Base-by-base conservation (phyloP, 2,888 invertebrate genomes). In the Acheta domesticus region DNA sequence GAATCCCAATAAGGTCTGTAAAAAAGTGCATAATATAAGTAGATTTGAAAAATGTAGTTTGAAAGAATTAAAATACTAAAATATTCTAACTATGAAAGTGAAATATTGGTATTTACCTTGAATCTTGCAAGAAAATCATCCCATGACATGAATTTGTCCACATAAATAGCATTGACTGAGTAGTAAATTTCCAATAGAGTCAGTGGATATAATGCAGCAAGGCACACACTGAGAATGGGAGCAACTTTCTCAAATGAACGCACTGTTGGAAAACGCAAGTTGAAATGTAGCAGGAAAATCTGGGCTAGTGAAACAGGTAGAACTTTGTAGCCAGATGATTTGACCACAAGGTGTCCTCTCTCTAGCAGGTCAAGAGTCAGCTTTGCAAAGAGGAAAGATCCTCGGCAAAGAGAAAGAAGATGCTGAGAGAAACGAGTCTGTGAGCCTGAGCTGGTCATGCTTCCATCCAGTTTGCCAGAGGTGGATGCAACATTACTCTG, bases 351-450 rank as follows among this genome's bases (percentile, higher is more conserved):
- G 85, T 96, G 94, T 76, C 97, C 97, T 84, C 93, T 91, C 86
- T 97, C 97, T 83, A 98, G 92, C 83, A 98, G 91, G 88, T 98
- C 97, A 83, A 99, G 89, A 74, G 95, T 94, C 79, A 98, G 89
- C 89, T 97, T 97, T 82, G 96, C 92, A 88, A 96, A 98, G 82
- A 98, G 90, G 87, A 97, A 96, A 77, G 96, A 97, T 81, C 98
- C 98, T 85, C 93, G 92, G 83, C 96, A 93, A 81, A 97, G 87
- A 80, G 92, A 89, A 50, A 96, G 91, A 78, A 98, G 89, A 87
- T 98, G 96, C 81, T 94, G 92, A 4, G 95, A 93, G 86, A 98
- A 96, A 85, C 95, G 93, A 83, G 92, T 89, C 84, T 93, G 93
- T 4, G 91, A 90, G 78, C 91, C 90, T 83, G 90, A 91, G 23